A percentile compares a stretch with the other conserved stretches of the same genome.
Conservation (phyloP, 2,797 vertebrate species). For the Epinephelus coioides region DNA sequence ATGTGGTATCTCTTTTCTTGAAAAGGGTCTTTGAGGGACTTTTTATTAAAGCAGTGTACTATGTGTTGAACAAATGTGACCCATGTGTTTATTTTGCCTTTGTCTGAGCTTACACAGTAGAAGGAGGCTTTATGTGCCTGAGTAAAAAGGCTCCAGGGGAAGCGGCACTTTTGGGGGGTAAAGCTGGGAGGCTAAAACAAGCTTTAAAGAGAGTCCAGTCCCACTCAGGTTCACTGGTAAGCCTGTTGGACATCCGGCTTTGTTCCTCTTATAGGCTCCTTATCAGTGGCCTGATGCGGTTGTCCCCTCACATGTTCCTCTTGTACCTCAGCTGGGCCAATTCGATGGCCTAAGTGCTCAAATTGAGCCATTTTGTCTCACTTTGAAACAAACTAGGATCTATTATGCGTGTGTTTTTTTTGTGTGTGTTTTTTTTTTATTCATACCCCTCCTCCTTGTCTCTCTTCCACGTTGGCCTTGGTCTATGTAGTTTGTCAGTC, state of each 20-base stretch:
- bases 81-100: conserved; percentile 86
- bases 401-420: conserved; percentile 90
- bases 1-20: conserved; percentile 11
- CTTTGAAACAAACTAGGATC: conserved; percentile 95
- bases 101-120: conserved; percentile 79
- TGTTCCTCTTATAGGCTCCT: conserved; percentile 85
- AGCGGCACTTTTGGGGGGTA: conserved; percentile 75
- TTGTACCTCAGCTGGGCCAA: conserved; percentile 88
- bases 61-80: conserved; percentile 81
- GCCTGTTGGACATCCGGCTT: conserved; percentile 88
- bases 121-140: conserved; percentile 64
- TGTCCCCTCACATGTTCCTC: conserved; percentile 90
- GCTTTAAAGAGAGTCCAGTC: conserved; percentile 81
- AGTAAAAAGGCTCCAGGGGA: conserved; percentile 72
- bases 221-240: conserved; percentile 85
- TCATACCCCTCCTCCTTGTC: conserved; percentile 82
- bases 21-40: conserved; percentile 49
- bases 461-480: conserved; percentile 75
- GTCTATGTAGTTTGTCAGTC: conserved; percentile 77
- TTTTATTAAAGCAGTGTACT: conserved; percentile 55
- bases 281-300: conserved; percentile 89
- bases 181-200: conserved; percentile 78
- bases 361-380: conserved; percentile 99
- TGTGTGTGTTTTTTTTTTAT: conserved; percentile 76
- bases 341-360: conserved; percentile 94